Evolutionary conservation across 2,113 vertebrate species (phyloP), one percentile per base, ranked within the genome.

Genomic region (Mesitornis unicolor): DNA sequence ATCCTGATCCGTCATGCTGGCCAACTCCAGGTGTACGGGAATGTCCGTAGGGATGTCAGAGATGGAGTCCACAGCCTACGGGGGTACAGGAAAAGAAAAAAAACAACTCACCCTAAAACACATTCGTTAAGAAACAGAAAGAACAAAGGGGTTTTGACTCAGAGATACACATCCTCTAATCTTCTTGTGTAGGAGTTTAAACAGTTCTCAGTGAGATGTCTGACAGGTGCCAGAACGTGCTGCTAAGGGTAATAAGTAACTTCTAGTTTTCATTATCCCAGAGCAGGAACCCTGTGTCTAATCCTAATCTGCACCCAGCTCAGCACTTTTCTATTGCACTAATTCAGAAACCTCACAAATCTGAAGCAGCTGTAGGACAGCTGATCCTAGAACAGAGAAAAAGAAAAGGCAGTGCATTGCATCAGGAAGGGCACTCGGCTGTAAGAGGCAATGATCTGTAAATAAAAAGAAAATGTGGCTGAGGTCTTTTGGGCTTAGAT

Each of bases 21-120:
- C 99, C 98, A 99, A 86, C 97, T 99, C 99, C 88, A 99, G 97
- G 94, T 99, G 99, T 80, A 99, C 96, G 51, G 99, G 99, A 73
- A 99, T 95, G 51, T 99, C 98, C 1, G 96, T 98, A 26, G 97
- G 98, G 64, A 99, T 98, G 73, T 99, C 98, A 10, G 99, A 98
- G 82, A 99, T 98, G 85, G 98, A 98, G 17, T 95, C 91, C 54
- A 99, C 98, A 6, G 99, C 99, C 99, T 99, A 94, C 8, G 56
- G 29, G 16, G 25, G 29, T 11, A 45, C 33, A 87, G n/a, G 40
- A 38, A 84, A 65, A 90, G 11, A 31, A 42, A 78, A 68, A 86
- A 19, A 15, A 15, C n/a, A 45, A 28, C 31, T 6, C 3, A 38
- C 21, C 28, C 35, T 70, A 36, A 50, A 67, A 3, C 21, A 61